phyloP scores from a whole-genome alignment of 2,797 vertebrate species.

The Mus spretus region DNA sequence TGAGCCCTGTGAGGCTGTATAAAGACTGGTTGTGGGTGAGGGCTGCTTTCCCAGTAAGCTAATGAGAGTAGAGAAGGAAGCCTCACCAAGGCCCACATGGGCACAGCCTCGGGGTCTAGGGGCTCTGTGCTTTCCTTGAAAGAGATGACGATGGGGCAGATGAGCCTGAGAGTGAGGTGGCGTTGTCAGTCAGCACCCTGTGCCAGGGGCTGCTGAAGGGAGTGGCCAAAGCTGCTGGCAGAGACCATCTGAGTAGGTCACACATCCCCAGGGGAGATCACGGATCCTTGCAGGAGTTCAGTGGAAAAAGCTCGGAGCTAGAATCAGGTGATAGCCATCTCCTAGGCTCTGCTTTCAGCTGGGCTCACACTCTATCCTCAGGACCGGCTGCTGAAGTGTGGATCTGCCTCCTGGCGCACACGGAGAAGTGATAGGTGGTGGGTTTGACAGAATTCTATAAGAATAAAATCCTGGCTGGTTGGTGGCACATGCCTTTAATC shows the following conservation, averaged over 20 bases:
- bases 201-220: not conserved
- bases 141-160: not conserved
- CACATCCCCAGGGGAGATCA: not conserved
- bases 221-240: not conserved
- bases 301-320: not conserved
- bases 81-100: not conserved
- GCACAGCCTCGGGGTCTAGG: not conserved
- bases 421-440: not conserved
- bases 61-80: not conserved
- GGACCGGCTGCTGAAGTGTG: not conserved
- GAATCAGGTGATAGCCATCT: not conserved
- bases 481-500: not conserved
- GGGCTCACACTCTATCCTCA: not conserved
- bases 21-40: not conserved
- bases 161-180: not conserved
- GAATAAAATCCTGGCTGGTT: not conserved
- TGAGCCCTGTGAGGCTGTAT: not conserved
- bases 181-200: not conserved
- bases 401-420: not conserved
- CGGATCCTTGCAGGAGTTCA: not conserved
- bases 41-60: not conserved
- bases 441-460: not conserved
- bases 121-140: not conserved
- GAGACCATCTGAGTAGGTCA: not conserved
- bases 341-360: not conserved